Conservation (phyloP, 1,140 invertebrate genomes). For the Procambarus virginalis region DNA sequence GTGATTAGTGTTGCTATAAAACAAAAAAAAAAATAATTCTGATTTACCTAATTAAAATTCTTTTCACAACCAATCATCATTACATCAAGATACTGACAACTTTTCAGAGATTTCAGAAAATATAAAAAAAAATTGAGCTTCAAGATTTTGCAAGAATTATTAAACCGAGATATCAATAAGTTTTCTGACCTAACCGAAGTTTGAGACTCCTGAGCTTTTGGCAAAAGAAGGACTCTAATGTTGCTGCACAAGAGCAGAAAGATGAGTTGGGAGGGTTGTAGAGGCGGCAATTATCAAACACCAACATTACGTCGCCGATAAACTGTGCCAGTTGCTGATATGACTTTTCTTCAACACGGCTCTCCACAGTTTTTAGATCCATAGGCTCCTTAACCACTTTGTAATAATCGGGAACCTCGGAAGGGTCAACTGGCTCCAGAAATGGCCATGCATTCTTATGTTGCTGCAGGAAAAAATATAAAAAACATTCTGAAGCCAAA, state of each 20-base stretch:
- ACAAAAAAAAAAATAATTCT: too few relatives aligned
- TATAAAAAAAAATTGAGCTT: background rate
- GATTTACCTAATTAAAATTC: too few relatives aligned
- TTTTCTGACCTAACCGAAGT: slow-evolving; percentile 69
- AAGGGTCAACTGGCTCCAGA: slow-evolving; percentile 95
- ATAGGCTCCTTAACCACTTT: slow-evolving; percentile 98
- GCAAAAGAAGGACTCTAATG: slow-evolving; percentile 95
- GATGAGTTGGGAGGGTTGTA: slow-evolving; percentile 96
- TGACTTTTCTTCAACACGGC: slow-evolving; percentile 86
- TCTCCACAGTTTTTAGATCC: slow-evolving; percentile 95
- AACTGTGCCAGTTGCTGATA: slow-evolving; percentile 95
- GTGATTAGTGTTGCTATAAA: too few relatives aligned
- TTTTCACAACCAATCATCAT: too few relatives aligned
- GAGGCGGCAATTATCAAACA: slow-evolving; percentile 98
- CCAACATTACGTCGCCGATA: slow-evolving; percentile 97
- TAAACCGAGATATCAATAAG: background rate
- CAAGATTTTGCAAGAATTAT: background rate
- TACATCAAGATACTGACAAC: background rate
- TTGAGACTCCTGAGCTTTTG: slow-evolving; percentile 76
- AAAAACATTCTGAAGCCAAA: background rate
- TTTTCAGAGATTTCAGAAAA: too few relatives aligned
- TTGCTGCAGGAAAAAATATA: slow-evolving; percentile 75
- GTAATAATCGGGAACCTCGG: slow-evolving; percentile 97
- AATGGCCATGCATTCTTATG: slow-evolving; percentile 98
- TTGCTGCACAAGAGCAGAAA: slow-evolving; percentile 96